Evolutionary conservation across 35 echinoderm and acorn worm genomes (phyloP).

Genomic region (Lytechinus pictus): DNA sequence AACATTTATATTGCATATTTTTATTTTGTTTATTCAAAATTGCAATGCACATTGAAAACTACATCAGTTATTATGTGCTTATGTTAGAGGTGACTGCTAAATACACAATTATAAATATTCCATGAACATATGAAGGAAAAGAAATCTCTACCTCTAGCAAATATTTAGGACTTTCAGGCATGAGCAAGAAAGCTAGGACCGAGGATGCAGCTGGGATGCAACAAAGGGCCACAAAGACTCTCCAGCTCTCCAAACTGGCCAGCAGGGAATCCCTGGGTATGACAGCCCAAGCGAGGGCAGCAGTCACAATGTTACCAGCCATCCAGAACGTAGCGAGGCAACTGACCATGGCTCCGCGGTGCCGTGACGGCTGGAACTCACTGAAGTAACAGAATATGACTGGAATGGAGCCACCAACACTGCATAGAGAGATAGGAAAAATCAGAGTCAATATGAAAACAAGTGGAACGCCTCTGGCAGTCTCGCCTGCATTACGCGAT

Average conservation of each 20-base stretch:
- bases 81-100: too few species aligned
- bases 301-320: slow-evolving; percentile 87
- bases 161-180: slow-evolving; percentile 98
- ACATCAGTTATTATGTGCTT: too few species aligned
- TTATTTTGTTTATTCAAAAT: too few species aligned
- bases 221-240: slow-evolving; percentile 85
- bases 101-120: too few species aligned
- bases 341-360: slow-evolving; percentile 89
- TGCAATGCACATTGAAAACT: too few species aligned
- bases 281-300: slow-evolving; percentile 80
- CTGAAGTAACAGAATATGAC: slow-evolving; percentile 93
- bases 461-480: too few species aligned
- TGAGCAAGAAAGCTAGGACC: slow-evolving; percentile 61
- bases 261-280: slow-evolving; percentile 62
- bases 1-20: too few species aligned
- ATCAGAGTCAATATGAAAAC: too few species aligned
- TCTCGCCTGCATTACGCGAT: too few species aligned
- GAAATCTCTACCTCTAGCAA: slow-evolving; percentile 81
- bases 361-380: slow-evolving; percentile 78
- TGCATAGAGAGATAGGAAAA: slow-evolving; percentile 28
- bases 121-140: not conserved
- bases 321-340: slow-evolving; percentile 91
- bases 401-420: slow-evolving; percentile 94
- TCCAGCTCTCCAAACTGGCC: slow-evolving; percentile 79
- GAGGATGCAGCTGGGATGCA: slow-evolving; percentile 79